Base-by-base conservation (phyloP, 2,888 invertebrate genomes). In the Troides aeacus region DNA sequence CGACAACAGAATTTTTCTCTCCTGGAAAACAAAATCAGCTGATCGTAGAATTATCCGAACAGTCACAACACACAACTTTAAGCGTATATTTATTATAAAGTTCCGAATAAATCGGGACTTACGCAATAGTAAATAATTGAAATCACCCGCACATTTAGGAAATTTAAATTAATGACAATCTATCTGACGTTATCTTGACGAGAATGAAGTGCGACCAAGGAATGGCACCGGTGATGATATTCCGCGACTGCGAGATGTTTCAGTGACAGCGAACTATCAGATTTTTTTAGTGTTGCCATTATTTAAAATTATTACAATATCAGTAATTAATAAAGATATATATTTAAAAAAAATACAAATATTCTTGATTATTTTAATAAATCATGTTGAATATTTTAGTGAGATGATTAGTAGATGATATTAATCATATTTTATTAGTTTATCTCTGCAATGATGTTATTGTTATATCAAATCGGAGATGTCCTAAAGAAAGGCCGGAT, bases 111-210 rank as follows among this genome's bases (percentile, higher is more conserved):
- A 50, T 17, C 30, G 30, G 21, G 42, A 65, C 56, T 62, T 65
- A 61, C 36, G 7, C 23, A 53, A 21, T 15, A 50, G 15, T 46
- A 66, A 46, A 60, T 18, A 53, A 36, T 50, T 15, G 50, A 66
- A 57, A 46, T 66, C 50, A 66, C 66, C 36, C 62, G 62, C 62
- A 70, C 58, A 58, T 59, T 61, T 50, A n/a, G 62, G 30, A 21
- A 66, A 66, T 70, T 66, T 58, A 66, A 70, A 70, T 53, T 23
- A 62, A 70, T 66, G 62, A 66, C 62, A 66, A 66, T 66, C 62
- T 53, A 57, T 53, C 61, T 65, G 65, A 65, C 65, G 58, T 50
- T 70, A 70, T 62, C 58, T 62, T 62, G 59, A 59, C 39, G 62
- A 7, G 57, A 66, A 62, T 39, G 70, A 70, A 39, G 58, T 46